phyloP scores from a whole-genome alignment of 2,888 invertebrate genomes.

The Sabellastarte sp. region DNA sequence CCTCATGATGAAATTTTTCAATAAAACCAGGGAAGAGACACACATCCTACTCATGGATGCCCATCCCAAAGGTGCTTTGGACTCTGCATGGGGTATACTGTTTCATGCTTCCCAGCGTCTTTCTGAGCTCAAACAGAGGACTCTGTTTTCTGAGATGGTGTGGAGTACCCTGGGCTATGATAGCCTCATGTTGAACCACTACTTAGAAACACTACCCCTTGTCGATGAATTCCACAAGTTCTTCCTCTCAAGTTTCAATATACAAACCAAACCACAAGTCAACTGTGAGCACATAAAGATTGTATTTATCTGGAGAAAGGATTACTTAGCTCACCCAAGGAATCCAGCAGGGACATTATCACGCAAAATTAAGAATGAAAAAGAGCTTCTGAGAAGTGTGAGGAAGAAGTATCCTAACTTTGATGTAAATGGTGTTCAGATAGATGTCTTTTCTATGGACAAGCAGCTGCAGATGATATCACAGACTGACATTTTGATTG shows the following conservation, averaged over 20 bases:
- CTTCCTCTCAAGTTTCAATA: constrained; percentile 36
- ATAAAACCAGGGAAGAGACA: constrained; percentile 16
- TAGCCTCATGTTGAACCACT: constrained; percentile 44
- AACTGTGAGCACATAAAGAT: constrained; percentile 43
- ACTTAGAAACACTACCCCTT: constrained; percentile 35
- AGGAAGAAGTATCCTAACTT: constrained; percentile 31
- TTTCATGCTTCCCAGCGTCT: constrained; percentile 42
- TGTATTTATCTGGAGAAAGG: constrained; percentile 52
- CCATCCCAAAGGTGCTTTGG: constrained; percentile 47
- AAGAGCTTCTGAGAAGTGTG: constrained; percentile 43
- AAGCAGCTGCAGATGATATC: constrained; percentile 44
- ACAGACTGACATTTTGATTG: constrained; percentile 51
- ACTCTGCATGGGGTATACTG: constrained; percentile 41
- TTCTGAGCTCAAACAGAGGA: constrained; percentile 15
- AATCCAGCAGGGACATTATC: constrained; percentile 49
- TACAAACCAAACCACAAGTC: constrained; percentile 16
- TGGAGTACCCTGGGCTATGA: constrained; percentile 52
- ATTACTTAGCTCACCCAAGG: constrained; percentile 56
- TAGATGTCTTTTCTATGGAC: constrained; percentile 44
- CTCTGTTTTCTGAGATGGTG: constrained; percentile 23
- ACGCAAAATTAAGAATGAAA: constrained; percentile 54
- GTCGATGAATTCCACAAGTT: constrained; percentile 48
- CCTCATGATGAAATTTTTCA: constrained; percentile 25
- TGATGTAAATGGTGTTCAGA: constrained; percentile 39
- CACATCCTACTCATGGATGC: constrained; percentile 48